Evolutionary conservation across 2,888 invertebrate species (phyloP), one percentile per base, ranked within the genome.

Genomic region (Lottia scabra): DNA sequence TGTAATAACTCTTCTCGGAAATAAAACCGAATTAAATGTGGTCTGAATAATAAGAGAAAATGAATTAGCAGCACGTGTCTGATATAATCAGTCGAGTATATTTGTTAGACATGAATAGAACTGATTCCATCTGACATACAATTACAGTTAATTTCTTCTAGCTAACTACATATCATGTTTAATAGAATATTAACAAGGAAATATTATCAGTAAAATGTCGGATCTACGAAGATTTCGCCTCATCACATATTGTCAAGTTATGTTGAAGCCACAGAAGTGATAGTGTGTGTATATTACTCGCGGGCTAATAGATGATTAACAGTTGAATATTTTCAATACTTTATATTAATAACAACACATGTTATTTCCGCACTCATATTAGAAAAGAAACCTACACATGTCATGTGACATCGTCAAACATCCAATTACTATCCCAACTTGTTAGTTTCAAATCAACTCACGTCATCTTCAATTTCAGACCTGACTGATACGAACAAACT

Each of bases 281-380:
- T 19, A 38, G 56, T 56, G 27, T 70, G 70, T 70, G 70, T 70
- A 70, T 66, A 62, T 70, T 70, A 65, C 70, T 70, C n/a, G 23
- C 30, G 70, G 70, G 70, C 46, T 15, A 62, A 45, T 45, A 65
- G 44, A 43, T 70, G 65, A 70, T 70, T 70, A 70, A 66, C 43
- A 44, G 65, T 46, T 48, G 45, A 38, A n/a, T 65, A 38, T 63
- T 27, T 65, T 66, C 62, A 27, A 48, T 48, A 62, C 65, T 26
- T 56, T 65, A 56, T 70, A 46, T 63, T 44, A 70, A 63, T 56
- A 23, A 56, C 19, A 65, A 66, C 44, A 43, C 66, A 43, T 65
- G 75, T 73, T 70, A 75, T 72, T 72, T 72, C 72, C 75, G 75
- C 70, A 72, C 65, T 75, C 70, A 70, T 75, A 75, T 75, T 75